phyloP scores from a whole-genome alignment of 2,113 vertebrate species.

The Oxyruncus cristatus region DNA sequence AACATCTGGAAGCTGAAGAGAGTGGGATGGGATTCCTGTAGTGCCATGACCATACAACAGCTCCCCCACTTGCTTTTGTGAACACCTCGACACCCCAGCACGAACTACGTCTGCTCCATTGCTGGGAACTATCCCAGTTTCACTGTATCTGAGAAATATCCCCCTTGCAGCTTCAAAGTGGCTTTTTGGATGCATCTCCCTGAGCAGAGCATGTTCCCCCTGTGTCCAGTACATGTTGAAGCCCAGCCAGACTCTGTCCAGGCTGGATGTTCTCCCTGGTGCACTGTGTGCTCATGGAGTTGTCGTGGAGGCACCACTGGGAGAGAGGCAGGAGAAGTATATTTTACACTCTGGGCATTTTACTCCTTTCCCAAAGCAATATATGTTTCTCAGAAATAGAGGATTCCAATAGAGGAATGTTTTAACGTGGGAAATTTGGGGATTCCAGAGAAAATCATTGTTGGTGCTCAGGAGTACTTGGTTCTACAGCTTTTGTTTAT shows the following conservation, averaged over 20 bases:
- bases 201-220: neutral
- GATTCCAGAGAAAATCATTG: neutral
- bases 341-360: neutral
- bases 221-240: neutral
- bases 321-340: neutral
- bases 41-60: neutral
- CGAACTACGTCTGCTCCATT: neutral
- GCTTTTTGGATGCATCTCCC: neutral
- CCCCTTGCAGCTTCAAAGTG: neutral
- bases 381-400: neutral
- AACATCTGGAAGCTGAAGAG: neutral
- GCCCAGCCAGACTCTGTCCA: neutral
- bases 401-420: neutral
- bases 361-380: neutral
- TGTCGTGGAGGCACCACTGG: neutral
- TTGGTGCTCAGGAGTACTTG: neutral
- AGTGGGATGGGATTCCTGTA: neutral
- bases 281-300: neutral
- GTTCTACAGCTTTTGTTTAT: neutral
- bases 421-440: neutral
- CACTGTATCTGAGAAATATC: neutral
- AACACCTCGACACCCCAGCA: neutral
- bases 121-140: no score
- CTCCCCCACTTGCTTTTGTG: neutral
- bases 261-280: neutral